Conservation (phyloP, 2,113 vertebrate species). For the Hystrix brachyura region DNA sequence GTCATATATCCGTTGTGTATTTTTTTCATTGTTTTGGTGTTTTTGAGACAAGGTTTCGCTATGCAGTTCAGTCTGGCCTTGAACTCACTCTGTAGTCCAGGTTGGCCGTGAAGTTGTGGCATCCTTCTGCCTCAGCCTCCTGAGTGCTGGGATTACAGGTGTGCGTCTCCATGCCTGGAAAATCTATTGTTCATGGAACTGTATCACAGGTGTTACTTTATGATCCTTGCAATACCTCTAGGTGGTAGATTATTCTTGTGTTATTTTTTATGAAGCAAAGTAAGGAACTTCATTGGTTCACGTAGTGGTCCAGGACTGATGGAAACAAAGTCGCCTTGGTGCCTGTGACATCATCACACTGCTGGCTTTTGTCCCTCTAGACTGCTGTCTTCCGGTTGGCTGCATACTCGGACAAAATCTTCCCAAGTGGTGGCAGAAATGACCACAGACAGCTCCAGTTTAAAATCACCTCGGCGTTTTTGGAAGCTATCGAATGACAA, state of each 20-base stretch:
- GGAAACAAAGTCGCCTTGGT: not conserved
- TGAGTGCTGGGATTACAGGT: not conserved
- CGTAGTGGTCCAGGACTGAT: not conserved
- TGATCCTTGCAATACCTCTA: not conserved
- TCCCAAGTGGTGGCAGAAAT: not conserved
- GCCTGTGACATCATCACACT: not conserved
- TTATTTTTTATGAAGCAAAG: conserved; percentile 31
- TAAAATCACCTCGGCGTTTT: conserved; percentile 24
- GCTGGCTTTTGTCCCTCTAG: not conserved
- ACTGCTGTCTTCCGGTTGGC: not conserved
- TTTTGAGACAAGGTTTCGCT: not conserved
- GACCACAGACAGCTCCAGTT: not conserved
- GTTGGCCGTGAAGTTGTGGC: not conserved
- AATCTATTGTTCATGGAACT: not conserved
- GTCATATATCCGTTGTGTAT: not conserved
- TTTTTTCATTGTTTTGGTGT: not conserved
- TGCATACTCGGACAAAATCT: not conserved
- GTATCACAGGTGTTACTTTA: not conserved
- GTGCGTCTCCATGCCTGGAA: not conserved
- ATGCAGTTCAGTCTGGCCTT: not conserved
- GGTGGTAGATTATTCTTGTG: not conserved
- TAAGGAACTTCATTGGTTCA: not conserved
- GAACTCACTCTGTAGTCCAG: not conserved
- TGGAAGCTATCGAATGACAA: not conserved
- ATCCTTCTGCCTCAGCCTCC: not conserved